Conservation (phyloP, 2,113 vertebrate species). For the Erinaceus europaeus region DNA sequence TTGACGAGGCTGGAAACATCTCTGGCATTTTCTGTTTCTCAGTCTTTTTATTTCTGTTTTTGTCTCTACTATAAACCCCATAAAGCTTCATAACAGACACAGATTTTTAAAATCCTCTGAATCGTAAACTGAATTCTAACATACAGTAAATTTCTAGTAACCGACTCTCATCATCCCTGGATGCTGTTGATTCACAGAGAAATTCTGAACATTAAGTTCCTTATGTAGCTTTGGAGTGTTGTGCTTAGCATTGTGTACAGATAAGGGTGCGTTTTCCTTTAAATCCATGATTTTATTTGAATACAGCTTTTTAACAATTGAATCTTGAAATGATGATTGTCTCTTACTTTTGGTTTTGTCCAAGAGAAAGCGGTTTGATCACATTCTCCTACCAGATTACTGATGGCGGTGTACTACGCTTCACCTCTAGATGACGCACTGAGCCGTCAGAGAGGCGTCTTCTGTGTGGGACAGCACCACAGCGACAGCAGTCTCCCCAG, state of each 20-base stretch:
- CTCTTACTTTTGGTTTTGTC: neutral
- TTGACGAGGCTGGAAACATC: conserved; percentile 72
- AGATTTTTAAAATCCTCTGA: conserved; percentile 80
- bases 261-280: conserved; percentile 68
- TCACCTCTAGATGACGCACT: too few species aligned
- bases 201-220: conserved; percentile 77
- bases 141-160: conserved; percentile 84
- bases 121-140: conserved; percentile 82
- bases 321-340: conserved; percentile 16
- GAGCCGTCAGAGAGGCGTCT: conserved; percentile 56
- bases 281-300: conserved; percentile 52
- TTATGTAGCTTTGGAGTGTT: conserved; percentile 74
- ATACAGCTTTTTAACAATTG: neutral
- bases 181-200: conserved; percentile 79
- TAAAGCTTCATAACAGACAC: conserved; percentile 82
- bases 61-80: conserved; percentile 81
- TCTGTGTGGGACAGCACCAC: conserved; percentile 68
- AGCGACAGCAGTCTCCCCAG: conserved; percentile 50
- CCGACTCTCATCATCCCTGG: conserved; percentile 82
- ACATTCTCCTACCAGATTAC: neutral
- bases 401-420: too few species aligned
- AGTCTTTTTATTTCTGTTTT: conserved; percentile 86
- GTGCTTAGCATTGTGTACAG: neutral
- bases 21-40: conserved; percentile 79
- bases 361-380: neutral